These are phyloP conservation scores for Theristus sp. DNA, from an alignment of 2,888 invertebrate species.

Conservation along the genomic window DNA sequence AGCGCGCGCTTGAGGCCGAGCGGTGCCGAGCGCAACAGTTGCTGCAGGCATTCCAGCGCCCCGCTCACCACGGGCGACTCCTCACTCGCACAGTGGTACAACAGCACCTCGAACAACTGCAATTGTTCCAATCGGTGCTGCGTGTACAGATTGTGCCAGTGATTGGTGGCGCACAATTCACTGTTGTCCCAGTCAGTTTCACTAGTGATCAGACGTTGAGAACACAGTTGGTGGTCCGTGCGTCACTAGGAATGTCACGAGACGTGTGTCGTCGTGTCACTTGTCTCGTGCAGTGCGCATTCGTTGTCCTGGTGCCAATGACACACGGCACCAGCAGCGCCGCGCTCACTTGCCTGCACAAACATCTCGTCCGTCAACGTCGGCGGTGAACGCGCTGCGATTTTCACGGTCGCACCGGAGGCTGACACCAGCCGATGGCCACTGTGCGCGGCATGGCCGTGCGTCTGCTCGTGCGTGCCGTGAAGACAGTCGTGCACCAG, in stretches of 20 bases:
- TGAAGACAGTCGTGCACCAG: constrained; percentile 16
- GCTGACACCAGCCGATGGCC: constrained; percentile 26
- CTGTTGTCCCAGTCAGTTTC: too few relatives aligned
- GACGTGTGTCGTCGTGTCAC: too few relatives aligned
- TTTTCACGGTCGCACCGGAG: constrained; percentile 12
- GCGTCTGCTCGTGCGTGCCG: background rate
- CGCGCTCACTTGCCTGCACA: constrained; percentile 27
- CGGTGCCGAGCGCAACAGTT: constrained; percentile 42
- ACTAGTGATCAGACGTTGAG: too few relatives aligned
- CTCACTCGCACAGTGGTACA: constrained; percentile 39
- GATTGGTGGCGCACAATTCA: too few relatives aligned
- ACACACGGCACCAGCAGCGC: background rate
- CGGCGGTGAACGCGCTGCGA: constrained; percentile 6
- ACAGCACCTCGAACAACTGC: constrained; percentile 34
- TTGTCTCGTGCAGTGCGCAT: too few relatives aligned
- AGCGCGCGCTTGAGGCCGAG: constrained; percentile 40
- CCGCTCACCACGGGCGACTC: constrained; percentile 77
- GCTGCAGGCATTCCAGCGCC: constrained; percentile 53
- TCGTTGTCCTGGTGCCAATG: too few relatives aligned
- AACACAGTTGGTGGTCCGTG: too few relatives aligned
- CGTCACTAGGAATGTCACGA: too few relatives aligned
- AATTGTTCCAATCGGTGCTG: too few relatives aligned
- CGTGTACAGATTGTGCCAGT: too few relatives aligned
- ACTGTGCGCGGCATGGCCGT: constrained; percentile 11
- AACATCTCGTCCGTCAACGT: constrained; percentile 25